Base-by-base conservation (phyloP, 2,888 invertebrate species). In the Lasioglossum lativentre region DNA sequence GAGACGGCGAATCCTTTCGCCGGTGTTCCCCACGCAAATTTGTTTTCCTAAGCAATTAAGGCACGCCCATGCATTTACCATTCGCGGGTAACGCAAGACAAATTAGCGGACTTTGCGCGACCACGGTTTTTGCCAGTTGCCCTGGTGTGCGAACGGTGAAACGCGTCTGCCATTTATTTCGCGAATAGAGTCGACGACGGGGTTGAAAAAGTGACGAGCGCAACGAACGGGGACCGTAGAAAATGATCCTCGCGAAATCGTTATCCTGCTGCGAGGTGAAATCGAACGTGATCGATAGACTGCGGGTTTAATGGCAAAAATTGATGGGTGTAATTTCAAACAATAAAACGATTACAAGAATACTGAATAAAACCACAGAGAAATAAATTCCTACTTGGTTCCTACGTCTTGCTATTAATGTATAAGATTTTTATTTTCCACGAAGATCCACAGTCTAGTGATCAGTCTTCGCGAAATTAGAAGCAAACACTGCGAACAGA, bases 131-230 rank as follows among this genome's bases (percentile, higher is more conserved):
- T 40, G n/a, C 52, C 10, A 19, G 27, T 1, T 4, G 66, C 8
- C 19, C 34, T 23, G 52, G 19, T 30, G 66, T 8, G 66, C 66
- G 34, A 66, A 66, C 19, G 30, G 27, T 23, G 71, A 40, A 42
- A 45, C 71, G 71, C 66, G 38, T 66, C 76, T 12, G 66, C 45
- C 66, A 77, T 77, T 77, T 77, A 77, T 77, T 77, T 70, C 45
- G 27, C 47, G 38, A 47, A 77, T 47, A 47, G 68, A 52, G 47
- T 68, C 77, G n/a, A 34, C 38, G 77, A 47, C 77, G 14, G 59
- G 52, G 23, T 52, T 52, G 52, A 23, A n/a, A 23, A 8, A 23
- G 52, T n/a, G 52, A 52, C 52, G 23, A n/a, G 23, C 52, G 52
- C 2, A 23, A 52, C 52, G 52, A 23, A 52, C 52, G 52, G 52